phyloP scores from a whole-genome alignment of 2,888 invertebrate genomes.

The Limnephilus auricula region DNA sequence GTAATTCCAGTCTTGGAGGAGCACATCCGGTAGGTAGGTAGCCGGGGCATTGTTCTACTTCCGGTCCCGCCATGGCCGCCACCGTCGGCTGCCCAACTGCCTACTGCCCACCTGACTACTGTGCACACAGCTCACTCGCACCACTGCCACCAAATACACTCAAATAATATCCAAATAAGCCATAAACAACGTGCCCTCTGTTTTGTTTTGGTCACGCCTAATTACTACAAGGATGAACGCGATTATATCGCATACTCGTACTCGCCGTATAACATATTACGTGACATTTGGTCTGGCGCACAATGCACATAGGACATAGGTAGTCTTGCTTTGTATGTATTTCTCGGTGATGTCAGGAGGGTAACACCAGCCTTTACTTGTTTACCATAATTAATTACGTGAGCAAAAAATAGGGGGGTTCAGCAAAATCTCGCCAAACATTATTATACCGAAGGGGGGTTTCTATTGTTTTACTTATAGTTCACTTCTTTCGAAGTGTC shows the following conservation, averaged over 20 bases:
- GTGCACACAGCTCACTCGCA: not conserved
- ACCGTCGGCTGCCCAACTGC: conserved; percentile 50
- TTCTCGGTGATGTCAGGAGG: not conserved
- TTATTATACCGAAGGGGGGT: no score
- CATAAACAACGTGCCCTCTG: conserved; percentile 14
- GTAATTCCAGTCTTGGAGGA: conserved; percentile 33
- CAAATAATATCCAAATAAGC: not conserved
- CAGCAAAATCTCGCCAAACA: no score
- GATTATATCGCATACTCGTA: not conserved
- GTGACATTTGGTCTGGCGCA: not conserved
- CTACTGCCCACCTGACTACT: not conserved
- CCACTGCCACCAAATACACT: not conserved
- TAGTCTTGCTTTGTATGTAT: not conserved
- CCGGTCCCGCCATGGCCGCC: conserved; percentile 56
- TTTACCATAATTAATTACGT: no score
- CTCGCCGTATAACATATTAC: not conserved
- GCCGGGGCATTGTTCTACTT: conserved; percentile 53
- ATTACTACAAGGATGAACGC: conserved; percentile 24
- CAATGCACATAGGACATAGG: not conserved
- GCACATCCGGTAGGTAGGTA: conserved; percentile 50
- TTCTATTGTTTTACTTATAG: no score
- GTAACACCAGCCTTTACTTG: no score
- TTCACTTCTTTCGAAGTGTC: no score
- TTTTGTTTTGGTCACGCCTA: conserved; percentile 41
- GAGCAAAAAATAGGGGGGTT: no score